Percentiles rank a stretch among this genome's conserved stretches.
Conservation (phyloP, 2,888 invertebrate species). For the Campoletis raptor region DNA sequence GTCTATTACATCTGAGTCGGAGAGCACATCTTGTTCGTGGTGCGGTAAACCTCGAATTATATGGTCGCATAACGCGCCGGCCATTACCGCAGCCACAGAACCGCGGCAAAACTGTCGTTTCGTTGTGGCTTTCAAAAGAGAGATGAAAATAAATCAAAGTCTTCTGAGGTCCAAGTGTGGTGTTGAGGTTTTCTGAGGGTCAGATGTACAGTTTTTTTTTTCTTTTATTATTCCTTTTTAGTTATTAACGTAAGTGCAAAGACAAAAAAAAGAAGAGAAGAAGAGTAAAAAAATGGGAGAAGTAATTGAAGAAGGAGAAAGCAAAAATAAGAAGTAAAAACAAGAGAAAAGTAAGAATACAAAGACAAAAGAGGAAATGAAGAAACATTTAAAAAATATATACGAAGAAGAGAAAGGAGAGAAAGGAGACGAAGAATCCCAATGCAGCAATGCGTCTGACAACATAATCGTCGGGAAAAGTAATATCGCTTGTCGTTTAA, state of each 20-base stretch:
- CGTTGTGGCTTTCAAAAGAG: conserved; percentile 5
- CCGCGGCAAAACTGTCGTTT: conserved; percentile 5
- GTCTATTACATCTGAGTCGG: conserved; percentile 23
- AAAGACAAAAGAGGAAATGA: neutral
- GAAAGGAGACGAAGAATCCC: neutral
- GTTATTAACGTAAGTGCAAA: neutral
- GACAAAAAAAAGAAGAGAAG: neutral
- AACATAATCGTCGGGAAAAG: conserved; percentile 45
- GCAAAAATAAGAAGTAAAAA: neutral
- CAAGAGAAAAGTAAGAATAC: neutral
- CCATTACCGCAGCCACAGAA: conserved; percentile 46
- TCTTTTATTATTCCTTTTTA: neutral
- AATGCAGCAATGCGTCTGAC: conserved; percentile 38
- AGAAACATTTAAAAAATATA: neutral
- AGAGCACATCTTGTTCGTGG: conserved; percentile 14
- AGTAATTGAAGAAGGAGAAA: neutral
- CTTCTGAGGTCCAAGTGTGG: neutral
- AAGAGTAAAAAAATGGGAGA: neutral
- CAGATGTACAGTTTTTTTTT: neutral
- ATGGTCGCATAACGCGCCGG: conserved; percentile 31
- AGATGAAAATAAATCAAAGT: conserved; percentile 43
- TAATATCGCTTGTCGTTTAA: conserved; percentile 38
- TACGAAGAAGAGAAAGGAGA: neutral
- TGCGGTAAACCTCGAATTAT: conserved; percentile 56
- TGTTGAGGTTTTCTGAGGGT: conserved; percentile 4